Base-by-base conservation (phyloP, 2,888 invertebrate species). In the Rhamphomyia laevipes region DNA sequence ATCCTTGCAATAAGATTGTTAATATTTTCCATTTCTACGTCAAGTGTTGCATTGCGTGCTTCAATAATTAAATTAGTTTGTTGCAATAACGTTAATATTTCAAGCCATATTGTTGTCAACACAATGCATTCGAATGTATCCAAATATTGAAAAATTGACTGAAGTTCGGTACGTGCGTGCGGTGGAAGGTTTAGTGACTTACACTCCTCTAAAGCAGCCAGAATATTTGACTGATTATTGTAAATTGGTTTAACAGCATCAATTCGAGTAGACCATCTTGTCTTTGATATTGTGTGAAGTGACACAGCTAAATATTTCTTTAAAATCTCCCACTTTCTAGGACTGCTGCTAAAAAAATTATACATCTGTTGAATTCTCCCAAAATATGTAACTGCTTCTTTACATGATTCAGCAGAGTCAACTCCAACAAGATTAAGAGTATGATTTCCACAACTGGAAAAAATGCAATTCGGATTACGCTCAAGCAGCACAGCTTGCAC, bases 241-340 rank as follows among this genome's bases (percentile, higher is more conserved):
- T 11, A 11, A 11, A 47, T 17, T 4, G 47, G 41, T 47, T 47
- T 47, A 7, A 40, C 23, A 16, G 15, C 41, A 15, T 47, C 40
- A 30, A 47, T 42, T 41, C 47, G 30, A 6, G 47, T 42, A 40
- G 47, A 18, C 47, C 47, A 47, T 30, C 47, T 40, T n/a, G 47
- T 47, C 13, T 23, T 42, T 11, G 47, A 40, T 17, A 47, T 27
- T 3, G 27, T 11, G 17, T 40, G 47, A 41, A 47, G 41, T 18
- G 42, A 47, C n/a, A n/a, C 11, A 31, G 11, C 5, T 40, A 13
- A 23, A 47, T 11, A 41, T 41, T 18, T 13, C 35, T 47, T 47
- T n/a, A 41, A 41, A 47, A 47, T 47, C 17, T 47, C 47, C 47
- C 40, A 47, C 7, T n/a, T 40, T 12, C n/a, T 21, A 11, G 47